A percentile compares a stretch with the other conserved stretches of the same genome.
Evolutionary conservation across 2,797 vertebrate species (phyloP).

Genomic region (Vireo griseus): DNA sequence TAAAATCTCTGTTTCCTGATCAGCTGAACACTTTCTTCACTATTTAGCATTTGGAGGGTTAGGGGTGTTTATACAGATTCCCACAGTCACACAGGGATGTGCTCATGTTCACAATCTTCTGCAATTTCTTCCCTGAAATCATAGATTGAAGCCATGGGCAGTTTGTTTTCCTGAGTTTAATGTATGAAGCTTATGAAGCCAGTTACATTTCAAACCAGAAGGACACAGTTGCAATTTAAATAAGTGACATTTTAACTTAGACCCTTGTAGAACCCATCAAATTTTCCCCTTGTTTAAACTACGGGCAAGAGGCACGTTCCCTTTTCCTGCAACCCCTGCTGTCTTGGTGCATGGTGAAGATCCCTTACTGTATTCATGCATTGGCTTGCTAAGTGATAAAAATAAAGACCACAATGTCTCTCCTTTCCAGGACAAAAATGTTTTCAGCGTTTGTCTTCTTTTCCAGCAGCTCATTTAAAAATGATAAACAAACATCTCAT

Average conservation of each 20-base stretch:
- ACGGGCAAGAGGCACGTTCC: neutral
- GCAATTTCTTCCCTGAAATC: neutral
- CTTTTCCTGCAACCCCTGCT: neutral
- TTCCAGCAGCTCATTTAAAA: neutral
- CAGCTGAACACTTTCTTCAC: neutral
- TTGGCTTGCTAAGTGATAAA: neutral
- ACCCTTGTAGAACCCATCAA: neutral
- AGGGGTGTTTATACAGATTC: neutral
- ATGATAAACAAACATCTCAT: conserved; percentile 9
- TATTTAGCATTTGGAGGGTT: neutral
- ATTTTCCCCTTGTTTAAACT: neutral
- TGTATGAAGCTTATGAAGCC: neutral
- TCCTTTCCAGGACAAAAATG: neutral
- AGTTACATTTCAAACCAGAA: neutral
- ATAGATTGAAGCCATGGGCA: neutral
- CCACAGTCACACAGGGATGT: neutral
- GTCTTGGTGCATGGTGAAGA: neutral
- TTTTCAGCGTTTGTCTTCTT: neutral
- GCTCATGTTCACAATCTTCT: neutral
- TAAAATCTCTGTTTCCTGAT: neutral
- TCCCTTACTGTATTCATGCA: neutral
- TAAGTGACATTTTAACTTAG: neutral
- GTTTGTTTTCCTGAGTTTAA: neutral
- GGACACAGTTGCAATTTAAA: neutral
- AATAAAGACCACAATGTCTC: neutral